phyloP scores from a whole-genome alignment of 2,888 invertebrate genomes.

The Malacosoma neustria region DNA sequence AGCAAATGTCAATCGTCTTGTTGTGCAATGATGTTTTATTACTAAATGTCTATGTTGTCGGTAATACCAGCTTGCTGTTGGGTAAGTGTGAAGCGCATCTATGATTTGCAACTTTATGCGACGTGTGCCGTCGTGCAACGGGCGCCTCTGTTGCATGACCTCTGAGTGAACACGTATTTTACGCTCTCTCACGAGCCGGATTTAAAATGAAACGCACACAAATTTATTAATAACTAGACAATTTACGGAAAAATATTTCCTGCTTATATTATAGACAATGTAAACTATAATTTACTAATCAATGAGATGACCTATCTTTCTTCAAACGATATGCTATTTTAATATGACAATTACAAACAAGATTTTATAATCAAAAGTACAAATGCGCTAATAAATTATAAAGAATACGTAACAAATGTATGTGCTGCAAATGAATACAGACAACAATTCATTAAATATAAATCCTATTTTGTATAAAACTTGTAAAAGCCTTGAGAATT shows the following conservation, averaged over 20 bases:
- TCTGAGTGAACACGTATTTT: conserved; percentile 2
- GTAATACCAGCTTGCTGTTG: not conserved
- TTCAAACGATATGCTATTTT: too few species aligned
- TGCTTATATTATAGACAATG: too few species aligned
- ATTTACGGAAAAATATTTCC: too few species aligned
- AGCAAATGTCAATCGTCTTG: conserved; percentile 60
- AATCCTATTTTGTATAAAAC: too few species aligned
- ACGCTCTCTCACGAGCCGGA: conserved; percentile 1
- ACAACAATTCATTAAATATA: too few species aligned
- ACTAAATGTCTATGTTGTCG: conserved; percentile 34
- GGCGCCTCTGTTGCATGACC: conserved; percentile 6
- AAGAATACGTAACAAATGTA: too few species aligned
- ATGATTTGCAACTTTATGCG: not conserved
- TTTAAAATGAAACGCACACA: not conserved
- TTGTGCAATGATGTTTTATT: conserved; percentile 58
- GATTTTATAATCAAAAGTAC: too few species aligned
- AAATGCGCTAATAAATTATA: too few species aligned
- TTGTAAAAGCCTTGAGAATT: not conserved
- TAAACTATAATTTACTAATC: too few species aligned
- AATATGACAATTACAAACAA: too few species aligned
- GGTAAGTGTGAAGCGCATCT: not conserved
- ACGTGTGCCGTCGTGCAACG: not conserved
- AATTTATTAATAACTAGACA: not conserved
- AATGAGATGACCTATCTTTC: too few species aligned
- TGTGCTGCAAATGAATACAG: too few species aligned